These are phyloP conservation scores for Cochlearius cochlearius DNA, from an alignment of 2,113 vertebrate species.

Conservation along the genomic window DNA sequence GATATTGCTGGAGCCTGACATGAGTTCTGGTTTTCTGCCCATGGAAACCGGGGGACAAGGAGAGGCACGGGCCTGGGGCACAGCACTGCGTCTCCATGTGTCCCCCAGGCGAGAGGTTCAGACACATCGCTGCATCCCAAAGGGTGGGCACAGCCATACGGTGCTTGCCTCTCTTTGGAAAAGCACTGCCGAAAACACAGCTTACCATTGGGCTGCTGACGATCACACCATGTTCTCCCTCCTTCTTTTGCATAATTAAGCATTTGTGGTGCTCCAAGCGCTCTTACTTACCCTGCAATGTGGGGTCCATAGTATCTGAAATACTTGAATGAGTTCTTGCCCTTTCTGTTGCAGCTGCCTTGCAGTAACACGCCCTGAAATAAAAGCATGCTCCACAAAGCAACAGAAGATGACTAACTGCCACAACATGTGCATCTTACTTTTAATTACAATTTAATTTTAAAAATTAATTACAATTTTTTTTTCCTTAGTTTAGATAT, in stretches of 20 bases:
- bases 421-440: neutral
- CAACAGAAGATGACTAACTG: neutral
- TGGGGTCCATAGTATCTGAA: neutral
- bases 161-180: neutral
- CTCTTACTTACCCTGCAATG: neutral
- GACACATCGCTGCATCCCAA: neutral
- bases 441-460: neutral
- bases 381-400: neutral
- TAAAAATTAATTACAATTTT: neutral
- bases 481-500: neutral
- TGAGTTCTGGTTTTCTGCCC: neutral
- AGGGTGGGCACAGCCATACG: rapidly evolving
- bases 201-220: neutral
- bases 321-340: neutral
- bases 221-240: neutral
- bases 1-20: neutral
- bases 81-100: rapidly evolving
- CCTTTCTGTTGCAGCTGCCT: neutral
- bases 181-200: neutral
- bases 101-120: neutral
- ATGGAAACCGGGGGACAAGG: neutral
- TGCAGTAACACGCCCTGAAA: neutral
- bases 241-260: neutral
- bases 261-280: neutral
- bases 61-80: rapidly evolving